These are phyloP conservation scores for Sebastes iracundus DNA, from an alignment of 2,797 vertebrate genomes.

Conservation along the genomic window DNA sequence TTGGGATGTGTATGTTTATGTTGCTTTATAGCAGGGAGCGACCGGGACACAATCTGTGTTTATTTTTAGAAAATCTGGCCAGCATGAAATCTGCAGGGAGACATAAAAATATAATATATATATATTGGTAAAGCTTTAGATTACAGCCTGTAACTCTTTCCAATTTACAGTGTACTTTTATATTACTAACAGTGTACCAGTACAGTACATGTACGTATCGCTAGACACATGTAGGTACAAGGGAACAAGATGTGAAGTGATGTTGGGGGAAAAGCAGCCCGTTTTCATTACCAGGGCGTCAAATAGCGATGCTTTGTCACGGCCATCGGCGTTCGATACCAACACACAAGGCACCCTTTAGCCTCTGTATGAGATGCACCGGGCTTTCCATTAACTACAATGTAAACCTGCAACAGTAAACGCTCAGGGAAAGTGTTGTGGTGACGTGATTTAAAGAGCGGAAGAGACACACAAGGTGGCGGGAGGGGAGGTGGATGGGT, in stretches of 20 bases:
- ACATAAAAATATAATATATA: background rate
- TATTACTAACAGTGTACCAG: background rate
- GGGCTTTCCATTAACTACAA: too few species aligned
- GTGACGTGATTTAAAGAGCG: too few species aligned
- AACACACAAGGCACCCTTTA: too few species aligned
- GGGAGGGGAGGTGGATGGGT: too few species aligned
- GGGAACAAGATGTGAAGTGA: background rate
- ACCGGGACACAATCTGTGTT: conserved; percentile 6
- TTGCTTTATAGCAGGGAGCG: conserved; percentile 22
- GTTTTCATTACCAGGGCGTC: too few species aligned
- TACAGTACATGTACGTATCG: background rate
- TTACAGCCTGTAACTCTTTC: background rate
- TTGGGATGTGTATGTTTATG: conserved; percentile 44
- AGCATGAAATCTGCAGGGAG: background rate
- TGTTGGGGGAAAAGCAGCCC: background rate
- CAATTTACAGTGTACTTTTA: background rate
- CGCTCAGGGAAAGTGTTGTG: too few species aligned
- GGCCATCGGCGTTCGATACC: accelerated
- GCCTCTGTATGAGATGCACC: too few species aligned
- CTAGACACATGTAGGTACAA: background rate
- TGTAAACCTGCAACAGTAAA: too few species aligned
- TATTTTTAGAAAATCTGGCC: conserved; percentile 44
- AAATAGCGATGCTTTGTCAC: too few species aligned
- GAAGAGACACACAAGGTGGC: accelerated
- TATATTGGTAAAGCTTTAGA: background rate